These are phyloP conservation scores for Dione juno DNA, from an alignment of 2,888 invertebrate species.

Conservation along the genomic window DNA sequence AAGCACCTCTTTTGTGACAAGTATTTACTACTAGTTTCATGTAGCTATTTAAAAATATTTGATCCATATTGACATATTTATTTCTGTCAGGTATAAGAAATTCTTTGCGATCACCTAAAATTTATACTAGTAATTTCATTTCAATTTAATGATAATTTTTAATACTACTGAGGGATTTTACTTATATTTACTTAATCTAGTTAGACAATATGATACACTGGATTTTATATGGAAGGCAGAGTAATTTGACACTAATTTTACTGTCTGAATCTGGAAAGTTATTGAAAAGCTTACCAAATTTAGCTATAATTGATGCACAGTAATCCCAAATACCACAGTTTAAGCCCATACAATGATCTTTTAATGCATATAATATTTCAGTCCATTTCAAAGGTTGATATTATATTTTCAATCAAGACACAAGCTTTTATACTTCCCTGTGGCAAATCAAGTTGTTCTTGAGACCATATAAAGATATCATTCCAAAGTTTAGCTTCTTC, in stretches of 20 bases:
- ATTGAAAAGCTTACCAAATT: constrained; percentile 80
- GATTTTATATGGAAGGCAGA: neutral
- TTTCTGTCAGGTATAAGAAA: constrained; percentile 87
- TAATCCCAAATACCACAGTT: constrained; percentile 92
- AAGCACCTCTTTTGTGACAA: constrained; percentile 84
- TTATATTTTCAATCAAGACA: constrained; percentile 88
- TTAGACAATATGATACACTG: too few relatives aligned
- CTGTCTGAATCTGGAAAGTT: too few relatives aligned
- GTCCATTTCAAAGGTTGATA: constrained; percentile 88
- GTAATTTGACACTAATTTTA: neutral
- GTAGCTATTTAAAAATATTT: constrained; percentile 85
- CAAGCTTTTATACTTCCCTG: constrained; percentile 87
- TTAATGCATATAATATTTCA: constrained; percentile 86
- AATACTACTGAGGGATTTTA: too few relatives aligned
- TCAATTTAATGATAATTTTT: too few relatives aligned
- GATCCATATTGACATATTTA: constrained; percentile 86
- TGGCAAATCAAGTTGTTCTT: constrained; percentile 80
- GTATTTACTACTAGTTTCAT: constrained; percentile 83
- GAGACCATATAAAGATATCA: constrained; percentile 86
- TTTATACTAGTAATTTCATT: too few relatives aligned
- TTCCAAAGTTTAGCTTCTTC: constrained; percentile 87
- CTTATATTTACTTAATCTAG: too few relatives aligned
- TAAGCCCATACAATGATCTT: constrained; percentile 86
- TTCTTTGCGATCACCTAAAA: constrained; percentile 78
- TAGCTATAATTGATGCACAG: constrained; percentile 85